phyloP scores from a whole-genome alignment of 2,888 invertebrate genomes.

The Scaptomyza polygonia region DNA sequence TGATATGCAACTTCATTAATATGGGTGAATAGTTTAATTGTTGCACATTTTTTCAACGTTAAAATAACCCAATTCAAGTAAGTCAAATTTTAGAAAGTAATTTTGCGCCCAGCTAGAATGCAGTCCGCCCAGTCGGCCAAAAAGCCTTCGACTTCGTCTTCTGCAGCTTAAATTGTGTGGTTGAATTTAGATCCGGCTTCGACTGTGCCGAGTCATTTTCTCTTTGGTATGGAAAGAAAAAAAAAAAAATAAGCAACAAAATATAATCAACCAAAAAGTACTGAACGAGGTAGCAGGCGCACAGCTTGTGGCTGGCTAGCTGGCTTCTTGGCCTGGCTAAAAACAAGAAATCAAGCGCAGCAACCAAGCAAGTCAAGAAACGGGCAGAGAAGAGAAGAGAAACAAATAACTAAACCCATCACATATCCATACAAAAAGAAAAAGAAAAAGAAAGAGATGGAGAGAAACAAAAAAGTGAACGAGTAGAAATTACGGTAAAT shows the following conservation, averaged over 20 bases:
- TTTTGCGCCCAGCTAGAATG: conserved; percentile 52
- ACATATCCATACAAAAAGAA: conserved; percentile 8
- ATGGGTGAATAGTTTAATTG: not conserved
- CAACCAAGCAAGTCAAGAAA: conserved; percentile 47
- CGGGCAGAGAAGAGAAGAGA: conserved; percentile 21
- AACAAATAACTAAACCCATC: conserved; percentile 20
- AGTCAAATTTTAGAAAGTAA: conserved; percentile 63
- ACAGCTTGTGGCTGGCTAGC: conserved; percentile 54
- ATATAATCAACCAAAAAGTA: conserved; percentile 35
- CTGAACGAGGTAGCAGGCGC: conserved; percentile 47
- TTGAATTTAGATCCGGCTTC: conserved; percentile 66
- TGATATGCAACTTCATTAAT: not conserved
- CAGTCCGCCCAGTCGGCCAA: conserved; percentile 27
- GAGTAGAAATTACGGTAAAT: conserved; percentile 80
- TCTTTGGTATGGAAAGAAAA: conserved; percentile 29
- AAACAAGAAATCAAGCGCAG: conserved; percentile 54
- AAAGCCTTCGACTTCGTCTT: conserved; percentile 30
- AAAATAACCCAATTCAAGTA: conserved; percentile 37
- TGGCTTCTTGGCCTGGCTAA: conserved; percentile 60
- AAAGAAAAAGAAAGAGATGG: conserved; percentile 21
- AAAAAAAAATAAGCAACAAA: conserved; percentile 3
- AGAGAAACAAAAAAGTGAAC: conserved; percentile 62
- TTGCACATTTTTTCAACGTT: too few species aligned
- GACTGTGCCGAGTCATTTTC: conserved; percentile 54
- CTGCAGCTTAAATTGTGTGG: conserved; percentile 15